Conservation (phyloP, 2,797 vertebrate genomes). For the Microctenopoma steveboyesi region DNA sequence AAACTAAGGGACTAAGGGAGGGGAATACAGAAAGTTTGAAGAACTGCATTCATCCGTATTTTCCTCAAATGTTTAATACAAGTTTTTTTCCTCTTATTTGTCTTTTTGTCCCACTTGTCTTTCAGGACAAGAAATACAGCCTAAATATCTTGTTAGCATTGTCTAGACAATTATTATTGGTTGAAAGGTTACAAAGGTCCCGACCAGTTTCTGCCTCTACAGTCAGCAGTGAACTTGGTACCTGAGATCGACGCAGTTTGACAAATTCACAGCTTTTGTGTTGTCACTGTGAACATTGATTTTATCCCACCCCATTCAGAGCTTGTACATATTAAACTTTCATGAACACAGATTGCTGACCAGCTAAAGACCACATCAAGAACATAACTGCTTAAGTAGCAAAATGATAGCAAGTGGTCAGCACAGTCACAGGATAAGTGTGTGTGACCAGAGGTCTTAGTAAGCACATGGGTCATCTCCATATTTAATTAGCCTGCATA, state of each 20-base stretch:
- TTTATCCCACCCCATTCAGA: background rate
- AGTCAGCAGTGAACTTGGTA: background rate
- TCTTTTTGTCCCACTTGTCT: slow-evolving; percentile 7
- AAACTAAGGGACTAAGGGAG: slow-evolving; percentile 37
- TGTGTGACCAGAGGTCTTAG: slow-evolving; percentile 29
- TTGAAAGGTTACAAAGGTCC: background rate
- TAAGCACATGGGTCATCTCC: slow-evolving; percentile 56
- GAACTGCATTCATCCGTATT: slow-evolving; percentile 21
- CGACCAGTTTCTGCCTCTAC: background rate
- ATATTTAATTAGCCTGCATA: slow-evolving; percentile 68
- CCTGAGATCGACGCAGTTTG: background rate
- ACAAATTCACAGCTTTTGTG: slow-evolving; percentile 9
- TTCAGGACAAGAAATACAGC: slow-evolving; percentile 21
- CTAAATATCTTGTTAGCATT: background rate
- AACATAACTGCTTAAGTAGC: slow-evolving; percentile 14
- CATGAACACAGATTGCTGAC: slow-evolving; percentile 30
- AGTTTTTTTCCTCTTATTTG: slow-evolving; percentile 22
- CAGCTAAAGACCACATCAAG: slow-evolving; percentile 41
- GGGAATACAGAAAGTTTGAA: slow-evolving; percentile 3
- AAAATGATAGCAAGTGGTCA: slow-evolving; percentile 36
- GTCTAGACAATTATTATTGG: slow-evolving; percentile 15
- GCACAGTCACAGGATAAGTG: slow-evolving; percentile 31
- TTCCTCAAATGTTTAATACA: slow-evolving; percentile 26
- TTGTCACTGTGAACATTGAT: slow-evolving; percentile 30
- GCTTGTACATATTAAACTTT: slow-evolving; percentile 43